Base-by-base conservation (phyloP, 1,140 invertebrate species). In the Hycleus phaleratus region DNA sequence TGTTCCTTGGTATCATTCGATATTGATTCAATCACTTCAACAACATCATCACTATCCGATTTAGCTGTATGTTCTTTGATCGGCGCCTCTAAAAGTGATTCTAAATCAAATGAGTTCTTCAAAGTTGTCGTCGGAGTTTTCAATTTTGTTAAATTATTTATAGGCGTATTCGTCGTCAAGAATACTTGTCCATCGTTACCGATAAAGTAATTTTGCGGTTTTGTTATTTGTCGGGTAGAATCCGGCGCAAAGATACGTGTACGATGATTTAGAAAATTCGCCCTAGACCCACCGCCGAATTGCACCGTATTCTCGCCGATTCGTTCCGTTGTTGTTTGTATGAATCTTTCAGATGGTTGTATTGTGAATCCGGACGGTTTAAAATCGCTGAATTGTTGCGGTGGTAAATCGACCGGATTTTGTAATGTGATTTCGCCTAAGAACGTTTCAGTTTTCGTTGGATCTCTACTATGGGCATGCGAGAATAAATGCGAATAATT, bases 391-490 rank as follows among this genome's bases (percentile, higher is more conserved):
- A 42, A 12, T 10, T 11, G 24, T 49, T 46, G n/a, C 12, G 58
- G 59, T 3, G 71, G 68, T 43, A 71, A 56, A 24, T 78, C 76
- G 46, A 78, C 77, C 24, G 79, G 79, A 68, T 78, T 80, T 58
- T 81, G 78, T 56, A 81, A 70, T 39, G 79, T 81, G 42, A 81
- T 79, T 73, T 81, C 77, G 9, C 79, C 79, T 26, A 81, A 68
- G 63, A 81, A 81, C 11, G 78, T 79, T 72, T 81, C 79, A 47
- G 76, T 78, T 66, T 80, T 77, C 5, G 78, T 78, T 3, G 79
- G 78, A 63, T 80, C 75, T 64, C 78, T 75, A 63, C 78, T 77
- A 64, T 81, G 79, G 1, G 75, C 61, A 38, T 64, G 61, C 10
- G 63, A 58, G 18, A 70, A 65, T 1, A 70, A 46, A 47, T 69